Conservation (phyloP, 2,888 invertebrate species). For the Geotrupes spiniger region DNA sequence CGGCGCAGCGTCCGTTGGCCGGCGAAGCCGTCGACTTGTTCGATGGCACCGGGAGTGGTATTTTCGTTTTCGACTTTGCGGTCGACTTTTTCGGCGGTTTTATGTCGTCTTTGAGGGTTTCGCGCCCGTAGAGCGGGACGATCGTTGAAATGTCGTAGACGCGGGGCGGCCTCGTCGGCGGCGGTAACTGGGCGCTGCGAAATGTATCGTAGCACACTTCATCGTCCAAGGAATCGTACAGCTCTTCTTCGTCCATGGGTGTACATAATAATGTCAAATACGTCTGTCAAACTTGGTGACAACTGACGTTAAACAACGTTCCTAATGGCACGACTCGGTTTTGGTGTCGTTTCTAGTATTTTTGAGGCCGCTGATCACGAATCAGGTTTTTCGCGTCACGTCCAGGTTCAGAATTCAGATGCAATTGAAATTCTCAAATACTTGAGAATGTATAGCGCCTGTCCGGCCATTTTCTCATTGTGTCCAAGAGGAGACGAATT, state of each 20-base stretch:
- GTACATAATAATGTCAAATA: conserved; percentile 3
- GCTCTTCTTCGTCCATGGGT: conserved; percentile 25
- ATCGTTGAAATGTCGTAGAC: conserved; percentile 18
- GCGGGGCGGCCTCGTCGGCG: background rate
- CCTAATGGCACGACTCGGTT: too few relatives aligned
- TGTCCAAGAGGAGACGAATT: too few relatives aligned
- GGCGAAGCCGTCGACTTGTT: background rate
- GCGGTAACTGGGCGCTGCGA: background rate
- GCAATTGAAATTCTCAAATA: too few relatives aligned
- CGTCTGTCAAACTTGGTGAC: too few relatives aligned
- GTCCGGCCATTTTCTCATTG: too few relatives aligned
- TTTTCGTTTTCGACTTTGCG: conserved; percentile 5
- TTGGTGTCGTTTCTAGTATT: too few relatives aligned
- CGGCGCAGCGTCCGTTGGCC: background rate
- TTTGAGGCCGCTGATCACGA: too few relatives aligned
- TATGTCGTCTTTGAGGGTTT: conserved; percentile 18
- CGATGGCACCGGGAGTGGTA: background rate
- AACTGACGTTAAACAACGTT: too few relatives aligned
- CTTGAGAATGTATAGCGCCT: too few relatives aligned
- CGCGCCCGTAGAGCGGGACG: conserved; percentile 25
- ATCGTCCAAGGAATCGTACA: conserved; percentile 31
- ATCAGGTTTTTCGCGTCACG: too few relatives aligned
- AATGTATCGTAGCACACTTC: conserved; percentile 5
- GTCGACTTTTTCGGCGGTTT: conserved; percentile 9
- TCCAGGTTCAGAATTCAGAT: too few relatives aligned